Conservation (phyloP, 1,140 invertebrate genomes). For the Drosophila willistoni region DNA sequence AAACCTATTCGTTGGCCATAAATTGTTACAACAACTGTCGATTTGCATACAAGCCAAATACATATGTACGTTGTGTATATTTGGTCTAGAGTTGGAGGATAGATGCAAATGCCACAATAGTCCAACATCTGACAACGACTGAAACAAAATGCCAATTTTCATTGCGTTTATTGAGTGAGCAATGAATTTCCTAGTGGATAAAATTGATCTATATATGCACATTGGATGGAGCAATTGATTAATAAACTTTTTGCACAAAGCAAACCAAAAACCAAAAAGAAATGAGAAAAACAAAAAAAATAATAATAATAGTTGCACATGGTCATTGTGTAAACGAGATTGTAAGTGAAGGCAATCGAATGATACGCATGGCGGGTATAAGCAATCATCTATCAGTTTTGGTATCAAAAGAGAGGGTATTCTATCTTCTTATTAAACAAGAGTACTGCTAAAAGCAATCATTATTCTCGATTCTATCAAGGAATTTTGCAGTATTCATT, state of each 20-base stretch:
- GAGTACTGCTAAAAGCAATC: too few relatives aligned
- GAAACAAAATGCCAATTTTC: slow-evolving; percentile 51
- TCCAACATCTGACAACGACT: slow-evolving; percentile 28
- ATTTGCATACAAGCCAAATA: slow-evolving; percentile 56
- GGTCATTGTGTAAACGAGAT: slow-evolving; percentile 1
- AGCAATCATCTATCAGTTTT: too few relatives aligned
- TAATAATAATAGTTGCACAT: neutral
- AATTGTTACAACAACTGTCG: slow-evolving; percentile 78
- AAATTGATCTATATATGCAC: slow-evolving; percentile 50
- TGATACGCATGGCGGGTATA: neutral
- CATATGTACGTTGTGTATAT: slow-evolving; percentile 14
- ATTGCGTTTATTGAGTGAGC: slow-evolving; percentile 61
- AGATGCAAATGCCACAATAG: slow-evolving; percentile 28
- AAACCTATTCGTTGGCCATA: slow-evolving; percentile 61
- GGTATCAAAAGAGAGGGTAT: too few relatives aligned
- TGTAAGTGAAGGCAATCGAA: neutral
- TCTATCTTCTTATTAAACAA: too few relatives aligned
- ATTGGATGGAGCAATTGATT: slow-evolving; percentile 17
- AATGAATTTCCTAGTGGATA: slow-evolving; percentile 45
- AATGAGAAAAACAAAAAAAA: neutral
- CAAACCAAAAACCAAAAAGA: neutral
- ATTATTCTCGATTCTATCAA: too few relatives aligned
- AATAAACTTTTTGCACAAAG: slow-evolving; percentile 16
- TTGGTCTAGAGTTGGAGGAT: slow-evolving; percentile 2
- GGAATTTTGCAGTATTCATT: too few relatives aligned